These are phyloP conservation scores for Lepus timidus DNA, from an alignment of 2,113 vertebrate species.

Conservation along the genomic window DNA sequence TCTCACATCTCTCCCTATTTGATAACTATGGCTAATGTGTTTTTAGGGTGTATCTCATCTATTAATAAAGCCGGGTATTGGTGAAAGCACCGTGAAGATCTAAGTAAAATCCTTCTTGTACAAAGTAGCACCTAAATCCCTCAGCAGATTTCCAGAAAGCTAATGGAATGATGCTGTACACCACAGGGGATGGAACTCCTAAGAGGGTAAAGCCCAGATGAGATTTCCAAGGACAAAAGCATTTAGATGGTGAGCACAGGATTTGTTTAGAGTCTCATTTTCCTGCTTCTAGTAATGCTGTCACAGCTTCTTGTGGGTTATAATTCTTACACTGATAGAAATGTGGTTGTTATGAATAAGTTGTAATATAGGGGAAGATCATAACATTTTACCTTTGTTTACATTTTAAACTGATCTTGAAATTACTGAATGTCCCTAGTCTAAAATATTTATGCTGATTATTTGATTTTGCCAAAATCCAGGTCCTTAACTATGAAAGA, in stretches of 20 bases:
- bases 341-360: neutral
- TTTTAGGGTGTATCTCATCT: neutral
- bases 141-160: neutral
- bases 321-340: neutral
- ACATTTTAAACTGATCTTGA: slow-evolving; percentile 26
- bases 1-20: neutral
- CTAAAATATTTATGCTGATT: slow-evolving; percentile 5
- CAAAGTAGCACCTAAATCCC: neutral
- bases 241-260: neutral
- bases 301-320: neutral
- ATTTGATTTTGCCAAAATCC: neutral
- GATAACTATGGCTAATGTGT: neutral
- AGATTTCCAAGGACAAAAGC: neutral
- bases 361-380: neutral
- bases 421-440: neutral
- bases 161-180: neutral
- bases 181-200: neutral
- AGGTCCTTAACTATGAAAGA: neutral
- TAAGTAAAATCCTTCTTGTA: neutral
- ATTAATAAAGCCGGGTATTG: neutral
- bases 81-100: neutral
- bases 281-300: neutral
- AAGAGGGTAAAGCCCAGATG: neutral
- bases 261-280: neutral
- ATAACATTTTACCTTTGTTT: neutral